These are phyloP conservation scores for Zaprionus africanus DNA, from an alignment of 1,140 invertebrate genomes.

Conservation along the genomic window DNA sequence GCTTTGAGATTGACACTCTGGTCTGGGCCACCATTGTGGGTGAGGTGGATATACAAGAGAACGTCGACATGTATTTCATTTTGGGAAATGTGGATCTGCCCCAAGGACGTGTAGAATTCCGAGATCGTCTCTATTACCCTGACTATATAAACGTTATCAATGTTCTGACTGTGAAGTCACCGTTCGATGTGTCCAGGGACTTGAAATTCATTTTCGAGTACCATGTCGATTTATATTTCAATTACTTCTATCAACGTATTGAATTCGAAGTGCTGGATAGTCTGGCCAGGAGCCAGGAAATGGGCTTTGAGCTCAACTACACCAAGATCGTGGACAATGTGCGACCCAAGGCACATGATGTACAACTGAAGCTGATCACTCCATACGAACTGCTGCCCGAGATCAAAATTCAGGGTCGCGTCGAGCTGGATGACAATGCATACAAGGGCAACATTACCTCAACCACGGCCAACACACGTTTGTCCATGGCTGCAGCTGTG, in stretches of 20 bases:
- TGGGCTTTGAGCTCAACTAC: conserved; percentile 85
- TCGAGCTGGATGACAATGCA: conserved; percentile 86
- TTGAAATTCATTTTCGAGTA: conserved; percentile 87
- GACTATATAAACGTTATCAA: conserved; percentile 89
- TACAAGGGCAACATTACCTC: conserved; percentile 85
- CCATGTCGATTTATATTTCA: conserved; percentile 85
- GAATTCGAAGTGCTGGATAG: conserved; percentile 85
- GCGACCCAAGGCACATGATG: conserved; percentile 84
- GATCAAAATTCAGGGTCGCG: conserved; percentile 84
- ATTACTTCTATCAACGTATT: conserved; percentile 85
- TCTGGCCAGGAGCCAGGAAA: conserved; percentile 83
- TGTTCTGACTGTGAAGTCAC: conserved; percentile 87
- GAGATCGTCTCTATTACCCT: conserved; percentile 85
- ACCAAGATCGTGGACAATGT: conserved; percentile 84
- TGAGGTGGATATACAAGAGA: conserved; percentile 86
- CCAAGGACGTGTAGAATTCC: conserved; percentile 85
- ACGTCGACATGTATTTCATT: conserved; percentile 85
- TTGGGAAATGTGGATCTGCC: conserved; percentile 85
- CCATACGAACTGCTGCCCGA: conserved; percentile 85
- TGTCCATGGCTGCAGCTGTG: conserved; percentile 84
- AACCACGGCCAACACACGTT: conserved; percentile 83
- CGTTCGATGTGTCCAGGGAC: conserved; percentile 86
- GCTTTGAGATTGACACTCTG: conserved; percentile 87
- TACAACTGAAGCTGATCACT: conserved; percentile 85
- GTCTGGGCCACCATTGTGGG: conserved; percentile 88